Base-by-base conservation (phyloP, 2,888 invertebrate genomes). In the Rhagonycha lutea region DNA sequence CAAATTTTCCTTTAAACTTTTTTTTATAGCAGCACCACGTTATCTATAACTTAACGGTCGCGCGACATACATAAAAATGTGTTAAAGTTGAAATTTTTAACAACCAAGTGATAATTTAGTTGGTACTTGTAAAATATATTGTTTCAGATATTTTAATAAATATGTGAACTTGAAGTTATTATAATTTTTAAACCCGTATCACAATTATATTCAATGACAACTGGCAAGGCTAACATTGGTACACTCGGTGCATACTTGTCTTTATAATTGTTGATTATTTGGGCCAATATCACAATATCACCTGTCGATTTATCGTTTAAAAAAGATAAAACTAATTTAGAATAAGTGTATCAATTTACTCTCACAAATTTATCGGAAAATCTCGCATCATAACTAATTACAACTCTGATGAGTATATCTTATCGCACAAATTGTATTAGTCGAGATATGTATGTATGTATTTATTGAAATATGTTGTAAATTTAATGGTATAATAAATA, bases 241-340 rank as follows among this genome's bases (percentile, higher is more conserved):
- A 23, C 18, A 63, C 63, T 24, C 47, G 47, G 67, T 72, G 75
- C 61, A 69, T 61, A 69, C 61, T 67, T 72, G 61, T 72, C 63
- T 65, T 73, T 68, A 26, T 69, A 72, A 73, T 76, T 78, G 82
- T 79, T 61, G 73, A 76, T 72, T 75, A 82, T 80, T 77, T 81
- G 79, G 83, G 83, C 82, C 83, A 83, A 82, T 83, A 83, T 73
- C 83, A 75, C 71, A 61, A 62, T 80, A 81, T 80, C 83, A 81
- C 80, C 79, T 82, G 81, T 79, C 78, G 78, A 75, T 73, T 73
- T 63, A 73, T 73, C 61, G 62, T 68, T 70, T 69, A 47, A 29
- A 47, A 68, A 28, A 68, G 71, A 75, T 75, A 75, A 75, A 73
- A 75, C 65, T 67, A 74, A 74, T 74, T 70, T 32, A 47, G 29